These are phyloP conservation scores for Ferdinandea cuprea DNA, from an alignment of 2,888 invertebrate species.

Conservation along the genomic window DNA sequence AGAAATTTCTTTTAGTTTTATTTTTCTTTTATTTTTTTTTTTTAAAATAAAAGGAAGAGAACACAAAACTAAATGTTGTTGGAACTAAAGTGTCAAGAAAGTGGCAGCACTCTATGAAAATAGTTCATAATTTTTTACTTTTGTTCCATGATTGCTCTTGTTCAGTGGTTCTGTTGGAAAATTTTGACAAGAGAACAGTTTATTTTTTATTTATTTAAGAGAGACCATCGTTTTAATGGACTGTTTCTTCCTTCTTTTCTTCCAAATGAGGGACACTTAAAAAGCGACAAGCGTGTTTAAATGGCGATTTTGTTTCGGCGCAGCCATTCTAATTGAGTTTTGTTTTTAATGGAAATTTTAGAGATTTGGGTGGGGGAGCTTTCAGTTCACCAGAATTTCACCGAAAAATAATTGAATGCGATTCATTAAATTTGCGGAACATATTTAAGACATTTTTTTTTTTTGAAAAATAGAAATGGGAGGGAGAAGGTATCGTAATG, in stretches of 20 bases:
- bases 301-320: neutral
- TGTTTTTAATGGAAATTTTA: neutral
- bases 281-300: neutral
- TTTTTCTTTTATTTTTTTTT: neutral
- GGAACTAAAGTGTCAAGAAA: conserved; percentile 39
- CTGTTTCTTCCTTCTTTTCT: neutral
- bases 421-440: too few relatives aligned
- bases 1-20: neutral
- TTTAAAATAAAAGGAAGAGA: neutral
- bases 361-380: neutral
- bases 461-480: too few relatives aligned
- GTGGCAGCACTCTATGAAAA: conserved; percentile 42
- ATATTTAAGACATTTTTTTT: too few relatives aligned
- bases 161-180: conserved; percentile 7
- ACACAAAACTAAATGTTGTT: conserved; percentile 15
- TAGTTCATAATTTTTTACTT: conserved; percentile 49
- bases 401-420: too few relatives aligned
- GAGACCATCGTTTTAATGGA: neutral
- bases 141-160: conserved; percentile 43
- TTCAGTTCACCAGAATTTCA: too few relatives aligned
- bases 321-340: neutral
- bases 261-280: neutral
- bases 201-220: neutral
- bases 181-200: conserved; percentile 1
- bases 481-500: too few relatives aligned